Percentiles rank a stretch among this genome's conserved stretches.
Conservation (phyloP, 2,888 invertebrate species). For the Fragum sueziense region DNA sequence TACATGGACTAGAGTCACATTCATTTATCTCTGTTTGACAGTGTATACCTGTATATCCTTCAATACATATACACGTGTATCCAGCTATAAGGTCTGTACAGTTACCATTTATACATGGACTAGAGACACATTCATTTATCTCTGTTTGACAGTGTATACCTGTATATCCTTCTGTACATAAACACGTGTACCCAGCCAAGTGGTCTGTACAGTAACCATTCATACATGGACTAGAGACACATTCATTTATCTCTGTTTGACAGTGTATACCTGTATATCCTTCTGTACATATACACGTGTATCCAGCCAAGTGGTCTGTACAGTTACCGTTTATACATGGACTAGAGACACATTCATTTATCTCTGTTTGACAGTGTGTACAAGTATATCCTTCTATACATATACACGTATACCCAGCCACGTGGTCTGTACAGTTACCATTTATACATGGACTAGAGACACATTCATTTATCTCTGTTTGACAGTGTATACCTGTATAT, state of each 20-base stretch:
- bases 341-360: not conserved
- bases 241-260: constrained; percentile 4
- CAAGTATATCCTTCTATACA: not conserved
- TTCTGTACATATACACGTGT: not conserved
- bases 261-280: not conserved
- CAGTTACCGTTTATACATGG: constrained; percentile 1
- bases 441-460: not conserved
- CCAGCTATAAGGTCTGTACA: not conserved
- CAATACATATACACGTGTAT: not conserved
- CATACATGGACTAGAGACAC: not conserved
- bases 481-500: not conserved
- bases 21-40: constrained; percentile 51
- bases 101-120: not conserved
- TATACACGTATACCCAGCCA: not conserved
- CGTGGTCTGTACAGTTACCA: not conserved
- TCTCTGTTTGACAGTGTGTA: not conserved
- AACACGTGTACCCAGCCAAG: not conserved
- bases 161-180: not conserved
- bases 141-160: not conserved
- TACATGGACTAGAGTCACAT: not conserved
- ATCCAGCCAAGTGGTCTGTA: not conserved
- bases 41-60: constrained; percentile 29
- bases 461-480: not conserved
- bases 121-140: not conserved
- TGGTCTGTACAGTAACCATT: not conserved